phyloP scores from a whole-genome alignment of 1,140 invertebrate species.

The Rhagoletis zephyria region DNA sequence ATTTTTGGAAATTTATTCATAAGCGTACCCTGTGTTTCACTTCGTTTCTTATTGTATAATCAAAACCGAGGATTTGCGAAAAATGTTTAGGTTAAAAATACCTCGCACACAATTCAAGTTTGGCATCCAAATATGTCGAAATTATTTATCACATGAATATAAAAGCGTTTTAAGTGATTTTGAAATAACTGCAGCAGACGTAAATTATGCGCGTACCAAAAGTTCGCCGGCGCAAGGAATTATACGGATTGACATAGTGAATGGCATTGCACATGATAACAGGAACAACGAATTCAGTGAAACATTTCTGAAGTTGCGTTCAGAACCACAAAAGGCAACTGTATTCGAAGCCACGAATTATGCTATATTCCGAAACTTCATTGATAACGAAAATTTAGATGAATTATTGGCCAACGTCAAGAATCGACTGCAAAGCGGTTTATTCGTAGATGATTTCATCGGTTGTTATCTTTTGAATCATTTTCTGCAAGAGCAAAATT shows the following conservation, averaged over 20 bases:
- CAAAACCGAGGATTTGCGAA: neutral
- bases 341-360: constrained; percentile 84
- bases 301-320: neutral
- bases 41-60: constrained; percentile 48
- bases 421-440: constrained; percentile 88
- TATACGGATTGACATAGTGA: constrained; percentile 5
- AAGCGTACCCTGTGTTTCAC: neutral
- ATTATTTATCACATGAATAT: constrained; percentile 46
- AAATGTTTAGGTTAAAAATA: constrained; percentile 42
- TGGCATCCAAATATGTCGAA: neutral
- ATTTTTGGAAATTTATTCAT: neutral
- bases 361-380: constrained; percentile 81
- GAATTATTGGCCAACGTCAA: constrained; percentile 83
- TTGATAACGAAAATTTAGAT: constrained; percentile 77
- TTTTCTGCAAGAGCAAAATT: constrained; percentile 82
- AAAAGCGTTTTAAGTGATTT: neutral
- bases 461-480: constrained; percentile 88
- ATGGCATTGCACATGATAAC: constrained; percentile 29
- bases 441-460: constrained; percentile 87
- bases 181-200: neutral
- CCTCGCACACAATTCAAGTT: constrained; percentile 1
- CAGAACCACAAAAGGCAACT: neutral
- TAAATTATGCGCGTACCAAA: neutral
- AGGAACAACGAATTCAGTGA: neutral
- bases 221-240: neutral